A percentile compares a stretch with the other conserved stretches of the same genome.
These are phyloP conservation scores for Antedon mediterranea DNA, from an alignment of 53 echinoderm and acorn worm genomes.

Conservation along the genomic window DNA sequence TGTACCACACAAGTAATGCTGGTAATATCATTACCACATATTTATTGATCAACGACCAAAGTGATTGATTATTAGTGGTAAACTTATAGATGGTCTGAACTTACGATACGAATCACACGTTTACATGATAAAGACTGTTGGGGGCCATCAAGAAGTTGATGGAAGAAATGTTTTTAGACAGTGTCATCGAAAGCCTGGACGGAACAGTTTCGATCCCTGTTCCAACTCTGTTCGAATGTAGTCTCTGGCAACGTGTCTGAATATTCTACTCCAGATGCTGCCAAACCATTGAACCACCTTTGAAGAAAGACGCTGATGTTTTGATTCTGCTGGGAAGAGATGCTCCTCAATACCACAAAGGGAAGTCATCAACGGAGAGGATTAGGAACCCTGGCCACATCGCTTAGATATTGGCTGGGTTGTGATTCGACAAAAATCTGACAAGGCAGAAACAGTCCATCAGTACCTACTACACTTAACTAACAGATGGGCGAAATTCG, in stretches of 20 bases:
- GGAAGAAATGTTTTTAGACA: constrained; percentile 35
- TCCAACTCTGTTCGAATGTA: constrained; percentile 22
- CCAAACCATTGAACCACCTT: constrained; percentile 16
- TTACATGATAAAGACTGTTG: constrained; percentile 27
- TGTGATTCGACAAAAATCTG: constrained; percentile 19
- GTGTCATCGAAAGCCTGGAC: constrained; percentile 29
- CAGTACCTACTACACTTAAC: constrained; percentile 24
- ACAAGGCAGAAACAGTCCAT: constrained; percentile 12
- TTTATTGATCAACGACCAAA: constrained; percentile 37
- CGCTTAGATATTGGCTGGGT: constrained; percentile 40
- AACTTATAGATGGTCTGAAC: constrained; percentile 6
- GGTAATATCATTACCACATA: constrained; percentile 21
- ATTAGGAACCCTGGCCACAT: constrained; percentile 43
- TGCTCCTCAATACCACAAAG: constrained; percentile 38
- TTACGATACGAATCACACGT: background rate
- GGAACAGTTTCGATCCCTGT: constrained; percentile 17
- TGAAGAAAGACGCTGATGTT: constrained; percentile 33
- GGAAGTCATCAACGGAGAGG: constrained; percentile 38
- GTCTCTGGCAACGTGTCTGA: constrained; percentile 26
- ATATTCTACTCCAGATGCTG: constrained; percentile 37
- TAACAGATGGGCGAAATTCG: constrained; percentile 27
- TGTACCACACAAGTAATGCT: constrained; percentile 25
- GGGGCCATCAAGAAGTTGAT: constrained; percentile 27
- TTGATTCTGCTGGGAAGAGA: constrained; percentile 36
- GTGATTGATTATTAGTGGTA: constrained; percentile 25